Evolutionary conservation across 2,888 invertebrate genomes (phyloP).

Genomic region (Cerastis rubricosa): DNA sequence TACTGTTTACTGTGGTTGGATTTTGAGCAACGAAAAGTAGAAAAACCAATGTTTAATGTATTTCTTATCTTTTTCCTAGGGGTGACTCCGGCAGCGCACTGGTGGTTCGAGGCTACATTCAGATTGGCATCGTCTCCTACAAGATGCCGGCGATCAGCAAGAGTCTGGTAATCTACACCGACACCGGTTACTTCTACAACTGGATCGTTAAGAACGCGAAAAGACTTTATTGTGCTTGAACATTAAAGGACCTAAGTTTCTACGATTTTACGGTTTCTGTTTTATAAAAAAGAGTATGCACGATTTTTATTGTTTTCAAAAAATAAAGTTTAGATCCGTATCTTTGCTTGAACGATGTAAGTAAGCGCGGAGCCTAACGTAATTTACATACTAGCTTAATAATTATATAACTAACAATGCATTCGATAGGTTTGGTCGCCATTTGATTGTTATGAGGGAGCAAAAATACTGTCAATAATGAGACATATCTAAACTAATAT

Average conservation of each 20-base stretch:
- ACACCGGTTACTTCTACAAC: conserved; percentile 64
- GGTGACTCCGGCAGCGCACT: conserved; percentile 79
- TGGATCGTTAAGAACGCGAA: conserved; percentile 47
- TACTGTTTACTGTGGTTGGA: background rate
- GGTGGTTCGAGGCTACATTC: conserved; percentile 69
- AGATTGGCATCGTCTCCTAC: conserved; percentile 77
- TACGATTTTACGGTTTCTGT: no score
- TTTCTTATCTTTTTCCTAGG: conserved; percentile 63
- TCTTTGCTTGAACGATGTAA: no score
- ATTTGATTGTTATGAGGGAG: no score
- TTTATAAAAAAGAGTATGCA: no score
- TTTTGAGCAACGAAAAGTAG: background rate
- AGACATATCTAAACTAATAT: no score
- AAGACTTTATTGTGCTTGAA: conserved; percentile 49
- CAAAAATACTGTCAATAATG: no score
- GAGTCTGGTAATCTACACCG: conserved; percentile 71
- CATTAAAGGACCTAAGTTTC: fast-evolving
- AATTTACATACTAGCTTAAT: no score
- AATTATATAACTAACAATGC: no score
- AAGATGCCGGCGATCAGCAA: conserved; percentile 54
- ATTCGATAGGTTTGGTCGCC: no score
- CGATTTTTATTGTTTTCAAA: no score
- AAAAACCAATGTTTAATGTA: background rate
- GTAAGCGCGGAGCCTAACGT: no score
- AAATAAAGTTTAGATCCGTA: no score